phyloP scores from a whole-genome alignment of 2,113 vertebrate species.

The Ifrita kowaldi region DNA sequence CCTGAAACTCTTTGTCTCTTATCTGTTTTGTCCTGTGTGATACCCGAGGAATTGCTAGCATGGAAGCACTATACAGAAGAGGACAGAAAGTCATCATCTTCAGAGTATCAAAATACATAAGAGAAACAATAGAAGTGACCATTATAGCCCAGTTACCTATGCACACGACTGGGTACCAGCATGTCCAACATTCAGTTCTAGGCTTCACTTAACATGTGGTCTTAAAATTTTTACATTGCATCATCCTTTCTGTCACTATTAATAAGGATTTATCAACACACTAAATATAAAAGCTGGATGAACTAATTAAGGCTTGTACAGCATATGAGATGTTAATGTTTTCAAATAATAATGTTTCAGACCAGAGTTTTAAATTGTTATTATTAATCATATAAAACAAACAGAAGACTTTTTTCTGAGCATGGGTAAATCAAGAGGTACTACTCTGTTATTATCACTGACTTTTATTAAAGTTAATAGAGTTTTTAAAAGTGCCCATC shows the following conservation, averaged over 20 bases:
- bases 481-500: not conserved
- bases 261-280: not conserved
- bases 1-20: not conserved
- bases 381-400: not conserved
- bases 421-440: not conserved
- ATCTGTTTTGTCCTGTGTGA: not conserved
- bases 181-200: not conserved
- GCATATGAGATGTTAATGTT: not conserved
- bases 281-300: not conserved
- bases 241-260: not conserved
- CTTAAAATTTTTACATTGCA: not conserved
- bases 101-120: not conserved
- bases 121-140: not conserved
- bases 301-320: slow-evolving; percentile 9
- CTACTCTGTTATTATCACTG: not conserved
- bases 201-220: not conserved
- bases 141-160: not conserved
- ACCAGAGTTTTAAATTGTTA: not conserved
- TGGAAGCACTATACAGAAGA: not conserved
- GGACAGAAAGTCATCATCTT: not conserved
- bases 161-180: not conserved
- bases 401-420: not conserved
- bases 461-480: not conserved
- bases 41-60: not conserved
- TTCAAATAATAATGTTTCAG: not conserved